A percentile compares a stretch with the other conserved stretches of the same genome.
Evolutionary conservation across 2,113 vertebrate genomes (phyloP).

Genomic region (Thryonomys swinderianus): DNA sequence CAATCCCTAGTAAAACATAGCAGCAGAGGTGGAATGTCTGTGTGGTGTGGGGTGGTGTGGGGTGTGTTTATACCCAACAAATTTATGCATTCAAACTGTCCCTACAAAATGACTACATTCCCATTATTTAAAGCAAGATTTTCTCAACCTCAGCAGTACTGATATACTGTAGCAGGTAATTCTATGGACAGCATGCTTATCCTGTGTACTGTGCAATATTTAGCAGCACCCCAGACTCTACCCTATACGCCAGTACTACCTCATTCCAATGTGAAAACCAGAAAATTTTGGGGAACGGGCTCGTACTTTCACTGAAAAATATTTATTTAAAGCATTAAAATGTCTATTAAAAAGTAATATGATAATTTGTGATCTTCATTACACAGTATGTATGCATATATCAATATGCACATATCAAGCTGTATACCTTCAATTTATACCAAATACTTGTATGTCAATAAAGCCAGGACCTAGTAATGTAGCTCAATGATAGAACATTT

Average conservation of each 20-base stretch:
- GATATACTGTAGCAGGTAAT: not conserved
- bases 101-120: not conserved
- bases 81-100: not conserved
- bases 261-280: not conserved
- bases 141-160: not conserved
- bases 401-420: too few relatives aligned
- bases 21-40: too few relatives aligned
- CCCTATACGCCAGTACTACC: not conserved
- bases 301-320: not conserved
- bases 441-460: not conserved
- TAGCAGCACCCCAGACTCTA: not conserved
- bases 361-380: not conserved
- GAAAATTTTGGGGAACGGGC: not conserved
- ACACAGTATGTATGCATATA: not conserved
- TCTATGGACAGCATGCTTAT: not conserved
- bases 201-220: not conserved
- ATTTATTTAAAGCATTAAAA: slow-evolving; percentile 19
- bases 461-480: too few relatives aligned
- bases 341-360: not conserved
- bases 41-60: too few relatives aligned
- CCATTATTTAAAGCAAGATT: not conserved
- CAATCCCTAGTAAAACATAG: not conserved
- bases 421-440: not conserved
- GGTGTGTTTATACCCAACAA: not conserved
- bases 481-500: not conserved